Percentiles rank a stretch among this genome's conserved stretches.
These are phyloP conservation scores for Congeria kusceri DNA, from an alignment of 2,888 invertebrate genomes.

Conservation along the genomic window DNA sequence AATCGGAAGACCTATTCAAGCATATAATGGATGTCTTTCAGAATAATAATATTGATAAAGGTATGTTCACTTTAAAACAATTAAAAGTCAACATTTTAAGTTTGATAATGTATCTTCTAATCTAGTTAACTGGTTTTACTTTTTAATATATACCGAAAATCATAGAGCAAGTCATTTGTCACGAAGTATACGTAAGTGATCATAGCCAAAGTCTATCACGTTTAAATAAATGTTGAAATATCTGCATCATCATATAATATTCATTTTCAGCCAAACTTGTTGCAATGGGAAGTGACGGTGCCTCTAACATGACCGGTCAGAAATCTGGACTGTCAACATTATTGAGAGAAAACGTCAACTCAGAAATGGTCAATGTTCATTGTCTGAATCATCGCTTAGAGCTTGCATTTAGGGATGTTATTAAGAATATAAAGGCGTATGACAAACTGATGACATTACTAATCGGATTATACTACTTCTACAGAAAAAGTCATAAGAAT, in stretches of 20 bases:
- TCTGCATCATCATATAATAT: no score
- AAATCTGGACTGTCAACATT: conserved; percentile 28
- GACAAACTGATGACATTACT: conserved; percentile 49
- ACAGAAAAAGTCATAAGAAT: conserved; percentile 42
- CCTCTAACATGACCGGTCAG: conserved; percentile 46
- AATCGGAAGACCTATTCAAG: conserved; percentile 15
- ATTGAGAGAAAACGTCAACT: conserved; percentile 20
- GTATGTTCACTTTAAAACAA: not conserved
- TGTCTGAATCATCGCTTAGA: conserved; percentile 46
- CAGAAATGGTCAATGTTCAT: conserved; percentile 38
- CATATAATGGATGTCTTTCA: not conserved
- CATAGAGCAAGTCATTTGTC: no score
- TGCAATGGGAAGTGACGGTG: conserved; percentile 51
- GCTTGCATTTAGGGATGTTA: conserved; percentile 37
- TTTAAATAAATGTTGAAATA: no score
- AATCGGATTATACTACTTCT: conserved; percentile 46
- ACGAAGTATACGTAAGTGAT: no score
- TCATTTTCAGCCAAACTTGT: conserved; percentile 16
- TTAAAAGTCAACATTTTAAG: not conserved
- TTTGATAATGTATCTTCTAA: not conserved
- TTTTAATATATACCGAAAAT: not conserved
- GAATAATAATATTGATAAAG: not conserved
- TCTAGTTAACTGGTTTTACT: not conserved
- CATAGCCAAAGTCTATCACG: no score
- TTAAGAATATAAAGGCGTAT: conserved; percentile 26